A percentile compares a stretch with the other conserved stretches of the same genome.
Conservation (phyloP, 1,140 invertebrate species). For the Drosophila asahinai region DNA sequence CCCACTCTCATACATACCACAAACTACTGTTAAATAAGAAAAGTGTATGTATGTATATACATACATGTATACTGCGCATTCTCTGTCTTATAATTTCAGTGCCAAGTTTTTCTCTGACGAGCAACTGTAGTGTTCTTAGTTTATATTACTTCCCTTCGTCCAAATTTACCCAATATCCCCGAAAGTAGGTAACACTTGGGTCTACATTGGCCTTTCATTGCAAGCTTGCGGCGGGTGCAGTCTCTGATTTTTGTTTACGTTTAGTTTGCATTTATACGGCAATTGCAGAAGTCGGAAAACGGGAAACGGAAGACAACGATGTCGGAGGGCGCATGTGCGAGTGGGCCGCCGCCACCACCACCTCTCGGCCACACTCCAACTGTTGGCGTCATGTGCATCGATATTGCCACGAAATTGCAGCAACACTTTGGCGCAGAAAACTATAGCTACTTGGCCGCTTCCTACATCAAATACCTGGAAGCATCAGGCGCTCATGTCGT, state of each 20-base stretch:
- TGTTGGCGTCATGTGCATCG: slow-evolving; percentile 89
- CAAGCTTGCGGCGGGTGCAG: not conserved
- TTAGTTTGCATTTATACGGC: slow-evolving; percentile 4
- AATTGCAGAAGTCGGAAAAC: slow-evolving; percentile 1
- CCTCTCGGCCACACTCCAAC: slow-evolving; percentile 76
- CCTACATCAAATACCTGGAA: slow-evolving; percentile 95
- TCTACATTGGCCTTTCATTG: not conserved
- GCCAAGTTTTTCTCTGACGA: slow-evolving; percentile 6
- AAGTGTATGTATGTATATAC: not conserved
- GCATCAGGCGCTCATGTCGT: slow-evolving; percentile 92
- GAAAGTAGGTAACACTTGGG: slow-evolving; percentile 14
- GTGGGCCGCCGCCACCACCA: not conserved
- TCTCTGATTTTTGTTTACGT: not conserved
- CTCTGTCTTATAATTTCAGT: slow-evolving; percentile 9
- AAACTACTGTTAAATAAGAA: not conserved
- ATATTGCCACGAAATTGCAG: slow-evolving; percentile 85
- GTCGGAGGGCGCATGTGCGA: slow-evolving; percentile 9
- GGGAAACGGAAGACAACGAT: not conserved
- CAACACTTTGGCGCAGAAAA: slow-evolving; percentile 85
- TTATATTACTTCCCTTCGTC: not conserved
- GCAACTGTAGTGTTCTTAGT: slow-evolving; percentile 2
- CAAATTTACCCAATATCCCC: slow-evolving; percentile 1
- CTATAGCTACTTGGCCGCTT: slow-evolving; percentile 91
- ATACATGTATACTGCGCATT: slow-evolving; percentile 7
- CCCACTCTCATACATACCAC: too few relatives aligned